phyloP scores from a whole-genome alignment of 37 sponge, comb jelly and placozoan genomes.

The Cliona cf. orientalis region DNA sequence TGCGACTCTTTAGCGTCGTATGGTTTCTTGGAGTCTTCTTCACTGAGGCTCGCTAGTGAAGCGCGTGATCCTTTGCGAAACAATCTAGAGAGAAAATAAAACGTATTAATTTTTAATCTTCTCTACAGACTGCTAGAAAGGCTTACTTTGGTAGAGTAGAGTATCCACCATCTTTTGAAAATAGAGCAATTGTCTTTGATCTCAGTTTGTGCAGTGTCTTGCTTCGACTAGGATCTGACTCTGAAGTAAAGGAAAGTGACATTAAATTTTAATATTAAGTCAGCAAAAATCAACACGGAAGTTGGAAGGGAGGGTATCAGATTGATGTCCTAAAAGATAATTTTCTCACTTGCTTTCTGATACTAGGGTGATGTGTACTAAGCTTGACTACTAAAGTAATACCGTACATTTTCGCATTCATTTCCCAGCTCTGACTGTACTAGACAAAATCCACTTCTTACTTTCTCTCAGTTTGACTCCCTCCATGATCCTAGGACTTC shows the following conservation, averaged over 20 bases:
- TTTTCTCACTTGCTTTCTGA: no score
- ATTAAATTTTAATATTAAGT: no score
- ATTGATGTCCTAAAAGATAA: no score
- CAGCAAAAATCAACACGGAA: no score
- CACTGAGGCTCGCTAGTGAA: not conserved
- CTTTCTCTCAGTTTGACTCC: no score
- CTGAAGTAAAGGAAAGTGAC: not conserved
- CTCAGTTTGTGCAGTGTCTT: slow-evolving; percentile 8
- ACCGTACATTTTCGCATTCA: no score
- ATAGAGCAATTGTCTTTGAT: slow-evolving; percentile 23
- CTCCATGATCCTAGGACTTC: no score
- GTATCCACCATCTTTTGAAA: slow-evolving; percentile 20
- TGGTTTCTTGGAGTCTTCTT: not conserved
- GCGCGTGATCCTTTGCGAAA: slow-evolving; percentile 2
- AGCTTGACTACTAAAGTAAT: no score
- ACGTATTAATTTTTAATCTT: not conserved
- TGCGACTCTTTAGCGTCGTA: not conserved
- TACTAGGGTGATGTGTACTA: no score
- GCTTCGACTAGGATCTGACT: not conserved
- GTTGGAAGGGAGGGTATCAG: no score
- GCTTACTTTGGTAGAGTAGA: slow-evolving; percentile 30
- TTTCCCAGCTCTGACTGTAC: no score
- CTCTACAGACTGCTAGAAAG: not conserved
- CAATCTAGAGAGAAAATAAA: not conserved
- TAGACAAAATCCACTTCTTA: no score